Conservation (phyloP, 2,888 invertebrate species). For the Leptopilina syphax region DNA sequence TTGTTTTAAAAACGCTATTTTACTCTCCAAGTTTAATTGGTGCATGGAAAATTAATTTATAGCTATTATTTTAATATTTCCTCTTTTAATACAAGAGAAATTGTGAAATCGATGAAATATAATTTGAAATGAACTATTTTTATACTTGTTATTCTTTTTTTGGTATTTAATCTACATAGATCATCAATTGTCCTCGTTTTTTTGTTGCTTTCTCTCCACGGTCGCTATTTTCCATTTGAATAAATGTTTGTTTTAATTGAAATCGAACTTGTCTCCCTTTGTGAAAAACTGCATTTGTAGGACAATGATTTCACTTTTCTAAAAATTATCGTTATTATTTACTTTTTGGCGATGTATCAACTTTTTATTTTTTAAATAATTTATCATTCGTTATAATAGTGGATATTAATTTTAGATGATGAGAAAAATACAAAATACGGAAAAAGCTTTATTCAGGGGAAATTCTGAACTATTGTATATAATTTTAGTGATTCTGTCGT, state of each 20-base stretch:
- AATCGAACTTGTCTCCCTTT: conserved; percentile 9
- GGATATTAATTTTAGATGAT: too few relatives aligned
- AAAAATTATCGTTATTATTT: background rate
- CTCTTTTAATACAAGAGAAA: background rate
- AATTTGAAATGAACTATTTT: conserved; percentile 6
- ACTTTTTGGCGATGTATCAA: background rate
- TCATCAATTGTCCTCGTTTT: conserved; percentile 27
- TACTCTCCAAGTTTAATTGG: background rate
- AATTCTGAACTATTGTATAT: too few relatives aligned
- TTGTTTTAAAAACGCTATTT: background rate
- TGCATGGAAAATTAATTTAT: background rate
- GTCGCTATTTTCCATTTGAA: conserved; percentile 26
- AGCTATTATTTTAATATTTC: background rate
- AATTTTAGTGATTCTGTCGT: too few relatives aligned
- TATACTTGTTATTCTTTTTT: background rate
- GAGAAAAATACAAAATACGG: too few relatives aligned
- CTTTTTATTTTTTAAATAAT: too few relatives aligned
- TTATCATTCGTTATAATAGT: too few relatives aligned
- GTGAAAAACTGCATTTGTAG: conserved; percentile 15
- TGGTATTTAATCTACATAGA: conserved; percentile 8
- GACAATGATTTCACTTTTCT: conserved; percentile 21
- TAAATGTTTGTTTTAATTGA: conserved; percentile 38
- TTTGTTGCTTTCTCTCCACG: conserved; percentile 18
- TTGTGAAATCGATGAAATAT: background rate
- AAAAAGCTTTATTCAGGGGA: too few relatives aligned